These are phyloP conservation scores for Yponomeuta evonymella DNA, from an alignment of 2,888 invertebrate genomes.

Conservation along the genomic window DNA sequence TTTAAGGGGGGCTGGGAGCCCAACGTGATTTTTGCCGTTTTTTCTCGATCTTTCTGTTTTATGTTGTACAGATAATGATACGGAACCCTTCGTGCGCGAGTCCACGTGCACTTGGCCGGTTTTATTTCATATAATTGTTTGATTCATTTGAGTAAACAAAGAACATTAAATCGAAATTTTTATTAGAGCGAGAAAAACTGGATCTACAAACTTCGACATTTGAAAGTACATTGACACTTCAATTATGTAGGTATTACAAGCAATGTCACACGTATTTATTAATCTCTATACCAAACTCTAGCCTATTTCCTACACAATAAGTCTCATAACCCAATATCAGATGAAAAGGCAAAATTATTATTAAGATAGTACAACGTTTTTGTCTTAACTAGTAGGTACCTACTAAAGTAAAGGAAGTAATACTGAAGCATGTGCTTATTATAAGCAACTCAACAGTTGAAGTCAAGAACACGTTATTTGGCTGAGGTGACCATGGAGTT, in stretches of 20 bases:
- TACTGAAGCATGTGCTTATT: conserved; percentile 52
- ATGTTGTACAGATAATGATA: too few relatives aligned
- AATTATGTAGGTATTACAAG: background rate
- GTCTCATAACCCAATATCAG: background rate
- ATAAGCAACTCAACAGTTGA: conserved; percentile 45
- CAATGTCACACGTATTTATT: background rate
- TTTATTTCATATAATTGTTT: too few relatives aligned
- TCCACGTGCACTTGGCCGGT: too few relatives aligned
- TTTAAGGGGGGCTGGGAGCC: too few relatives aligned
- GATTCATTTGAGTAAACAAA: too few relatives aligned
- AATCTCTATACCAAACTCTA: background rate
- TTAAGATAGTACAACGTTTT: background rate
- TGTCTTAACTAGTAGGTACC: background rate
- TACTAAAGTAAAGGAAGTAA: conserved; percentile 46
- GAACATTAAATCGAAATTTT: too few relatives aligned
- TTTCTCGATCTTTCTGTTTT: too few relatives aligned
- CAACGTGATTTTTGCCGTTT: too few relatives aligned
- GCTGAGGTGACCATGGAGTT: conserved; percentile 37
- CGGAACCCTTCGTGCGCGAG: too few relatives aligned
- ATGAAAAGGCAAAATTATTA: background rate
- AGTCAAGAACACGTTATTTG: conserved; percentile 33
- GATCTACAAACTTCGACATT: background rate
- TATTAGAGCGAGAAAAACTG: background rate
- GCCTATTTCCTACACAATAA: background rate
- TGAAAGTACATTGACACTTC: background rate